Conservation (phyloP, 2,113 vertebrate species). For the Cavia aperea region DNA sequence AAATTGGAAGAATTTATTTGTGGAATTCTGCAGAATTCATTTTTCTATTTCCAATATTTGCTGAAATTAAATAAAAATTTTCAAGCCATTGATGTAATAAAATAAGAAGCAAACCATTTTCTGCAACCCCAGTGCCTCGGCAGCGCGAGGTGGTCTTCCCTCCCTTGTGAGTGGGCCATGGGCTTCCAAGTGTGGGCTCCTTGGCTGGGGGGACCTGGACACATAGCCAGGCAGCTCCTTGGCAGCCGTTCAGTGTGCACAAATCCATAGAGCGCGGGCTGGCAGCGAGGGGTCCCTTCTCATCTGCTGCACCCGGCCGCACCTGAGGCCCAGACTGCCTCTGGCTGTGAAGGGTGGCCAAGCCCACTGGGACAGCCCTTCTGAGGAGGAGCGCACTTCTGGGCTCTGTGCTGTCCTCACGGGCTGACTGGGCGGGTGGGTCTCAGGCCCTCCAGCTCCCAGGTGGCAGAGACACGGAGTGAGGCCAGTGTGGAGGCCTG, state of each 20-base stretch:
- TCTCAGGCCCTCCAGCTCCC: too few species aligned
- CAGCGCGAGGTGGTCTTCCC: background rate
- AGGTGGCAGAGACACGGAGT: background rate
- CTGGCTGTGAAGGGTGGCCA: background rate
- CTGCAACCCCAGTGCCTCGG: background rate
- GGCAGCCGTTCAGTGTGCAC: too few species aligned
- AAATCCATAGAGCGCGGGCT: too few species aligned
- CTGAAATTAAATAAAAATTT: slow-evolving; percentile 81
- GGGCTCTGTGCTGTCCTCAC: background rate
- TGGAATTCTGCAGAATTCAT: slow-evolving; percentile 81
- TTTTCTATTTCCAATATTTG: slow-evolving; percentile 83
- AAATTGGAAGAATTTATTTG: slow-evolving; percentile 75
- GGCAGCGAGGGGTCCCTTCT: too few species aligned
- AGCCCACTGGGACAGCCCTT: too few species aligned
- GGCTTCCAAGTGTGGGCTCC: accelerated
- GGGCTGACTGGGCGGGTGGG: background rate
- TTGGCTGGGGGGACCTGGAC: too few species aligned
- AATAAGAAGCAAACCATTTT: slow-evolving; percentile 56
- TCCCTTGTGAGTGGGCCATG: accelerated
- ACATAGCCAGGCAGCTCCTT: too few species aligned
- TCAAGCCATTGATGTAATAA: slow-evolving; percentile 81
- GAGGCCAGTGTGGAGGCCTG: too few species aligned
- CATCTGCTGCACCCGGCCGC: background rate
- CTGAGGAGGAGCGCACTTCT: accelerated
- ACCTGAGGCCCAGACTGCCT: background rate